phyloP scores from a whole-genome alignment of 2,113 vertebrate genomes.

The Catharus fuscescens region DNA sequence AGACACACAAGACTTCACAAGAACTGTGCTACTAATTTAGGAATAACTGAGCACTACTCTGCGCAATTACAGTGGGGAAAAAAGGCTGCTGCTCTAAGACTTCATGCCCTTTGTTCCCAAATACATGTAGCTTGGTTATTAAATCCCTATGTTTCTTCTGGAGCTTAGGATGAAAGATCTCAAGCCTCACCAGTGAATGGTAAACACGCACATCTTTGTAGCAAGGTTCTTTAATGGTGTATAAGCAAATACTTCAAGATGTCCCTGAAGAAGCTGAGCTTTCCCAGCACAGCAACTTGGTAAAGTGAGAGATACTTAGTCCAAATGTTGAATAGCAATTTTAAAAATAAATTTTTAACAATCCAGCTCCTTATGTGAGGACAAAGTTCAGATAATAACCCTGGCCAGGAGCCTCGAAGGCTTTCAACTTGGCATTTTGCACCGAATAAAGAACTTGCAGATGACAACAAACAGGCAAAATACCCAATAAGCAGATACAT shows the following conservation, averaged over 20 bases:
- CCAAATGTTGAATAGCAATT: not conserved
- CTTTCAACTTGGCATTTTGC: not conserved
- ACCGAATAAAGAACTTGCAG: not conserved
- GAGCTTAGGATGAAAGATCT: not conserved
- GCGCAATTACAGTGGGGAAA: not conserved
- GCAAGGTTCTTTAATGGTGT: not conserved
- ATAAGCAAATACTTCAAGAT: not conserved
- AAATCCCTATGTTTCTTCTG: not conserved
- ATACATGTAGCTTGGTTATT: not conserved
- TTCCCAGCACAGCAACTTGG: not conserved
- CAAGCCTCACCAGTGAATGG: not conserved
- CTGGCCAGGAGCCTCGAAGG: not conserved
- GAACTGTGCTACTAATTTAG: slow-evolving; percentile 16
- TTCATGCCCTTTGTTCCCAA: not conserved
- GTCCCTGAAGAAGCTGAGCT: not conserved
- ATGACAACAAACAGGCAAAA: not conserved
- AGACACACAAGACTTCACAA: not conserved
- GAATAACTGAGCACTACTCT: not conserved
- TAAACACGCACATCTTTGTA: not conserved
- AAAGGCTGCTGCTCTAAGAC: not conserved
- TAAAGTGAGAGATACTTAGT: not conserved
- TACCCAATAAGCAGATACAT: not conserved
- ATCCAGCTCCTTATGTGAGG: slow-evolving; percentile 19
- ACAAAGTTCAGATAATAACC: slow-evolving; percentile 17
- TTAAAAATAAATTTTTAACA: slow-evolving; percentile 46